phyloP scores from a whole-genome alignment of 2,888 invertebrate genomes.

The Drosophila ustulata region DNA sequence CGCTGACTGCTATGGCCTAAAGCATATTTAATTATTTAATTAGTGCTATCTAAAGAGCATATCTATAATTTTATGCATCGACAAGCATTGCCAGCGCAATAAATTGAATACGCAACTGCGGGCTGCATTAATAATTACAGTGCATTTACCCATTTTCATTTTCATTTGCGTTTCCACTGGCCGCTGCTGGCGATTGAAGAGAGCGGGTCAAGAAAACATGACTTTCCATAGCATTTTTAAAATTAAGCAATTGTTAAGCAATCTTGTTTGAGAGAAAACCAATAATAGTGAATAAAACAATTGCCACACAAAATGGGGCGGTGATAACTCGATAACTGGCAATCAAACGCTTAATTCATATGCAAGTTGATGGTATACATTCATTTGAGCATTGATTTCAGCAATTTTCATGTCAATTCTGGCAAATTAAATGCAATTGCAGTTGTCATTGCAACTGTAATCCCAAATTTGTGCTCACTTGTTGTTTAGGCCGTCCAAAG shows the following conservation, averaged over 20 bases:
- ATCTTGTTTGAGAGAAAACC: background rate
- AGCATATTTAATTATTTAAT: constrained; percentile 82
- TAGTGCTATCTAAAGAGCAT: constrained; percentile 74
- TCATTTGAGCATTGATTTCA: background rate
- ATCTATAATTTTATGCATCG: constrained; percentile 81
- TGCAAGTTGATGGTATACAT: constrained; percentile 39
- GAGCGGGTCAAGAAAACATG: constrained; percentile 1
- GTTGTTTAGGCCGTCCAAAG: constrained; percentile 8
- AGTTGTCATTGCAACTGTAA: constrained; percentile 31
- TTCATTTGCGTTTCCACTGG: background rate
- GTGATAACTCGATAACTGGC: constrained; percentile 12
- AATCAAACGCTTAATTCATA: constrained; percentile 60
- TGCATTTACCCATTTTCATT: constrained; percentile 9
- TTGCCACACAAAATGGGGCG: constrained; percentile 3
- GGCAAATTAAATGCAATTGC: constrained; percentile 52
- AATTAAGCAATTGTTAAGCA: background rate
- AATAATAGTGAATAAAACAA: background rate
- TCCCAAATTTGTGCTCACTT: constrained; percentile 23
- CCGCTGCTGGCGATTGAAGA: background rate
- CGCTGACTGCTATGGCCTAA: constrained; percentile 56
- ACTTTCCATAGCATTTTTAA: constrained; percentile 1
- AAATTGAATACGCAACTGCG: constrained; percentile 68
- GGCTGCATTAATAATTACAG: constrained; percentile 44
- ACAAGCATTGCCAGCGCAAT: constrained; percentile 69
- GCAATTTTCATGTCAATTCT: constrained; percentile 38